Base-by-base conservation (phyloP, 2,797 vertebrate species). In the Hyperoplus lanceolatus region DNA sequence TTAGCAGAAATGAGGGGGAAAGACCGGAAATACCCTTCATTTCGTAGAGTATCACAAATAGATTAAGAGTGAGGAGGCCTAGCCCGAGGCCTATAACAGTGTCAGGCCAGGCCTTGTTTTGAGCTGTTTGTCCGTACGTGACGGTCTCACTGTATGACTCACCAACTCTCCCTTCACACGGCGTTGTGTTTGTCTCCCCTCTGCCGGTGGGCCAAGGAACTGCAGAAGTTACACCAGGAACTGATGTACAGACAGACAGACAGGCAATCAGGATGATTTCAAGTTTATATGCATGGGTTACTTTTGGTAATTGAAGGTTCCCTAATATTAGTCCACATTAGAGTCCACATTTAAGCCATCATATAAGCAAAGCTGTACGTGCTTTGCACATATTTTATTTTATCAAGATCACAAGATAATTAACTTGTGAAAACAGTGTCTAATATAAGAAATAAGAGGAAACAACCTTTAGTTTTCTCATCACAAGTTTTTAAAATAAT, bases 61-160 rank as follows among this genome's bases (percentile, higher is more conserved):
- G 29, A 29, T 29, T 29, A 39, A 45, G 65, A 12, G 60, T 43
- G 11, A 75, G 42, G 3, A 29, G 63, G 16, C 41, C 38, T 14
- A 29, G 59, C 51, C 66, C 18, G 60, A 15, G 53, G 67, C 65
- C 70, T 41, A 2, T 6, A 66, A 51, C 42, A 15, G 61, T 65
- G 59, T 68, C 64, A 70, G 68, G 77, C 53, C 59, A 68, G 73
- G 80, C 73, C 87, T 71, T 57, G 79, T 83, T 83, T 59, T 68
- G 66, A 67, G 87, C 69, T 60, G 60, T 75, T 57, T 67, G 62
- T 70, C 54, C 71, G 77, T 82, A 88, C 78, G 87, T 87, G 88
- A 87, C 71, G 46, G 59, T 81, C 60, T 84, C 70, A 36, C n/a
- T 62, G 84, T 75, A 90, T 92, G 92, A 94, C 90, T 94, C 93